phyloP scores from a whole-genome alignment of 2,888 invertebrate species.

The Abrostola triplasia region DNA sequence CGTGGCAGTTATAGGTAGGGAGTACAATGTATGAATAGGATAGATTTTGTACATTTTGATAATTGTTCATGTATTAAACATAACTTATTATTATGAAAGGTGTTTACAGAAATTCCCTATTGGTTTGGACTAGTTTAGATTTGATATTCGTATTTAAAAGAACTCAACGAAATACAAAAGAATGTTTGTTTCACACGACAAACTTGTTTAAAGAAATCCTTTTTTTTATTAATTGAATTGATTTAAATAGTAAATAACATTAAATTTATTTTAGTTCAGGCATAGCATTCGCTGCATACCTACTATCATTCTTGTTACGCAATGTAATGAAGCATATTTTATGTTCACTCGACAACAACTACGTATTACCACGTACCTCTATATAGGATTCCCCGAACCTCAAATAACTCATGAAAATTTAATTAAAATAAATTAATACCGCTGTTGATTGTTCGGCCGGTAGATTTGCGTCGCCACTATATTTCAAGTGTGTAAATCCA shows the following conservation, averaged over 20 bases:
- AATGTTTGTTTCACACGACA: too few species aligned
- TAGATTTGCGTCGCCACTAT: slow-evolving; percentile 30
- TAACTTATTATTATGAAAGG: neutral
- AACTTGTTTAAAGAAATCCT: too few species aligned
- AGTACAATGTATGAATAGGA: neutral
- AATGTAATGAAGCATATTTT: too few species aligned
- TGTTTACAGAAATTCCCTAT: too few species aligned
- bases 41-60: neutral
- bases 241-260: neutral
- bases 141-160: too few species aligned
- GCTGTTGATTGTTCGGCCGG: slow-evolving; percentile 18
- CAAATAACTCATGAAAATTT: slow-evolving; percentile 16
- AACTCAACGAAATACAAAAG: too few species aligned
- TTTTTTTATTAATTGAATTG: neutral
- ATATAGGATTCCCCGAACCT: neutral
- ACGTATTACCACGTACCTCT: neutral
- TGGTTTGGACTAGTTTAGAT: too few species aligned
- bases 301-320: neutral
- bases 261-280: neutral
- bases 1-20: neutral
- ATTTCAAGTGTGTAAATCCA: slow-evolving; percentile 52
- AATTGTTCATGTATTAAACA: neutral
- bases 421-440: slow-evolving; percentile 24
- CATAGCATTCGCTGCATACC: neutral
- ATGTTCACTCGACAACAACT: too few species aligned